phyloP scores from a whole-genome alignment of 2,888 invertebrate species.

The Alitta virens region DNA sequence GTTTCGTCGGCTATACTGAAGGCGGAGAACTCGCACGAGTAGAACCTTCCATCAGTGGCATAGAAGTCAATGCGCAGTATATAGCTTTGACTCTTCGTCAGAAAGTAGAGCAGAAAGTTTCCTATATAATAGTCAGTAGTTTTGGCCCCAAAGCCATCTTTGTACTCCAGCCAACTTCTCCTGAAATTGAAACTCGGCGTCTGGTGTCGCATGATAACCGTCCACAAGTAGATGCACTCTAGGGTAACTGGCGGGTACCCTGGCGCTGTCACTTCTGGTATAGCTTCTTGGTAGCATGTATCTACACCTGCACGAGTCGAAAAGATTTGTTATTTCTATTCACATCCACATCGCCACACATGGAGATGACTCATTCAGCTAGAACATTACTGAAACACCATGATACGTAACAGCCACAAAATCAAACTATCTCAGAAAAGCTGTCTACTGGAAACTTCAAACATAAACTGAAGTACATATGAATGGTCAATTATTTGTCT shows the following conservation, averaged over 20 bases:
- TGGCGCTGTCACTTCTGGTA: background rate
- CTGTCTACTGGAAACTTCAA: too few species aligned
- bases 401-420: too few species aligned
- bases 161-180: background rate
- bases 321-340: too few species aligned
- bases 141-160: background rate
- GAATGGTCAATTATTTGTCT: too few species aligned
- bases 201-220: background rate
- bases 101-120: background rate
- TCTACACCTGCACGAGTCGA: background rate
- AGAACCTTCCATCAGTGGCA: background rate
- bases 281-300: background rate
- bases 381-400: too few species aligned
- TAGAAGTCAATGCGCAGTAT: background rate
- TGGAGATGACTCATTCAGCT: too few species aligned
- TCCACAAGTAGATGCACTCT: background rate
- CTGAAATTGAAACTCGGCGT: background rate
- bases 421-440: too few species aligned
- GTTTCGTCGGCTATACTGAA: background rate
- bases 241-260: background rate
- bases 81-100: background rate
- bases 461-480: too few species aligned
- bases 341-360: too few species aligned
- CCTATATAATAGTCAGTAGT: background rate
- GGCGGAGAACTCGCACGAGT: background rate